Evolutionary conservation across 2,888 invertebrate genomes (phyloP), one percentile per base, ranked within the genome.

Genomic region (Acleris sparsana): DNA sequence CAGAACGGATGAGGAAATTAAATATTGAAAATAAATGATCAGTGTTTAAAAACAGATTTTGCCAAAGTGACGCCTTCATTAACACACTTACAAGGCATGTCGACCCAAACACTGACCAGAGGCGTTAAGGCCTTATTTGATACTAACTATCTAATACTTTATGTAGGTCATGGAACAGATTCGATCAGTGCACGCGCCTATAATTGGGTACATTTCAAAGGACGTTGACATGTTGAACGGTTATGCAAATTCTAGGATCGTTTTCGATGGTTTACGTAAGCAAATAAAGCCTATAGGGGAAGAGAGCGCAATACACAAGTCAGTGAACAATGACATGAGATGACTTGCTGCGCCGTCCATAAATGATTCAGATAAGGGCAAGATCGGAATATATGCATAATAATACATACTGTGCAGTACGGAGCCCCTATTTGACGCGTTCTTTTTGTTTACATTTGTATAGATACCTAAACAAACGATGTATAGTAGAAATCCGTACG

Each of bases 101-200:
- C 16, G 13, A 39, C 13, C 13, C 39, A 13, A n/a, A 33, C 33
- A 57, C 52, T 57, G 56, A 66, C 66, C 29, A 29, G 20, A 56
- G 46, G 25, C 49, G 59, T 20, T 49, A 49, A 51, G 57, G 66
- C 52, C 64, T 64, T 66, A 60, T 62, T 65, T 52, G 61, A 62
- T 60, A 61, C 60, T 65, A 51, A 66, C 66, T 66, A 66, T 66
- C 61, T 62, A 66, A 66, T 56, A 56, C 55, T 51, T 25, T 55
- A 65, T 56, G 66, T 66, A 62, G 66, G 66, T 66, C 66, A 66
- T 66, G 66, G 66, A 57, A 66, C 66, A 57, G 33, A 49, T 59
- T 59, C 53, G 60, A 65, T 52, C 46, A 33, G 57, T 56, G 51
- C 59, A 65, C 44, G 52, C 56, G 52, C 56, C 60, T 48, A 22